Conservation (phyloP, 2,888 invertebrate species). For the Diadegma fenestrale region DNA sequence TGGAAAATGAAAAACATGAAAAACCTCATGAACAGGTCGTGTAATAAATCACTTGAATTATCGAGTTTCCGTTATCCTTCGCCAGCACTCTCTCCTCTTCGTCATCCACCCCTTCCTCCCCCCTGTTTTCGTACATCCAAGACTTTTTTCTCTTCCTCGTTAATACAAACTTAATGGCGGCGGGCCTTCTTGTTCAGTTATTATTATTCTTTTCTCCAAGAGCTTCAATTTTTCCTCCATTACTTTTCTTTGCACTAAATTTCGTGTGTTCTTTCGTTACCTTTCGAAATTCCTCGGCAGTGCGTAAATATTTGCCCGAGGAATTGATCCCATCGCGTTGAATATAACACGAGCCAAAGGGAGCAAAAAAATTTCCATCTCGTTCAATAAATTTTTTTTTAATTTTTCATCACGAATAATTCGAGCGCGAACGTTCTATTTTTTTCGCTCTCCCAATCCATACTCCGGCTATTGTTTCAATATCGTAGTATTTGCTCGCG, state of each 20-base stretch:
- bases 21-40: constrained; percentile 61
- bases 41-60: constrained; percentile 68
- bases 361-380: not conserved
- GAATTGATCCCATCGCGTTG: not conserved
- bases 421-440: not conserved
- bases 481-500: not conserved
- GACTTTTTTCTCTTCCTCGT: not conserved
- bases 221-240: not conserved
- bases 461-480: not conserved
- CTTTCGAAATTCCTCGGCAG: not conserved
- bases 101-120: not conserved
- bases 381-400: not conserved
- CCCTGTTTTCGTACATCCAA: not conserved
- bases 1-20: constrained; percentile 52
- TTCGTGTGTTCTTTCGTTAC: not conserved
- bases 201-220: not conserved
- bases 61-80: constrained; percentile 62
- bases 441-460: not conserved
- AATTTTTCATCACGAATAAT: not conserved
- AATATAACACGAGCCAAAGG: not conserved
- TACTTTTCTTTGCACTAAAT: not conserved
- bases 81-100: constrained; percentile 37
- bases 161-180: constrained; percentile 12
- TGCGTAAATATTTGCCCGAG: not conserved
- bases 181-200: constrained; percentile 4